A percentile compares a stretch with the other conserved stretches of the same genome.
These are phyloP conservation scores for Salpingus planirostris DNA, from an alignment of 2,888 invertebrate species.

Conservation along the genomic window DNA sequence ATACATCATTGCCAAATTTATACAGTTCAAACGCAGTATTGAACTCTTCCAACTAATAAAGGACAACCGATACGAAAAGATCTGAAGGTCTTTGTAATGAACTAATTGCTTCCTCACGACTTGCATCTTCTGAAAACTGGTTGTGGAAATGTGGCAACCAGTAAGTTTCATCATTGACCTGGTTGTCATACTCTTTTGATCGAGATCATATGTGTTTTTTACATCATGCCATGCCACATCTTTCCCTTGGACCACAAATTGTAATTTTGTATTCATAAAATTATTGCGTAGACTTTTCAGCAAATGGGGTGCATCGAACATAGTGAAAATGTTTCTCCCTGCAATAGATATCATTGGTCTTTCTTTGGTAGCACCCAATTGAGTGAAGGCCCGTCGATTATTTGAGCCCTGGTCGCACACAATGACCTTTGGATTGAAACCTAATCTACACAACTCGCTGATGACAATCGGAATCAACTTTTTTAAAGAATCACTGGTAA, in stretches of 20 bases:
- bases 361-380: not conserved
- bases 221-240: constrained; percentile 9
- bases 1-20: constrained; percentile 1
- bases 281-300: not conserved
- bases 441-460: not conserved
- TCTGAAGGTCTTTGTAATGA: constrained; percentile 2
- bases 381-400: not conserved
- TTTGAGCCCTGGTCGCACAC: not conserved
- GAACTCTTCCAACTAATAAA: constrained; percentile 1
- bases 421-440: not conserved
- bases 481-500: not conserved
- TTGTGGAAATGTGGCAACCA: constrained; percentile 5
- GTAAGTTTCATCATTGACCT: constrained; percentile 11
- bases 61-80: not conserved
- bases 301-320: not conserved
- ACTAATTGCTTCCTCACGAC: constrained; percentile 4
- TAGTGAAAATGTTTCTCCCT: not conserved
- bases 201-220: constrained; percentile 7
- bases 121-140: constrained; percentile 13
- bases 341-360: not conserved
- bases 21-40: constrained; percentile 2
- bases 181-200: constrained; percentile 8
- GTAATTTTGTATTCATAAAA: constrained; percentile 3
- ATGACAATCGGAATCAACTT: not conserved
- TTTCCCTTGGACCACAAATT: constrained; percentile 3